Conservation (phyloP, 2,797 vertebrate genomes). For the Etheostoma nigrum region DNA sequence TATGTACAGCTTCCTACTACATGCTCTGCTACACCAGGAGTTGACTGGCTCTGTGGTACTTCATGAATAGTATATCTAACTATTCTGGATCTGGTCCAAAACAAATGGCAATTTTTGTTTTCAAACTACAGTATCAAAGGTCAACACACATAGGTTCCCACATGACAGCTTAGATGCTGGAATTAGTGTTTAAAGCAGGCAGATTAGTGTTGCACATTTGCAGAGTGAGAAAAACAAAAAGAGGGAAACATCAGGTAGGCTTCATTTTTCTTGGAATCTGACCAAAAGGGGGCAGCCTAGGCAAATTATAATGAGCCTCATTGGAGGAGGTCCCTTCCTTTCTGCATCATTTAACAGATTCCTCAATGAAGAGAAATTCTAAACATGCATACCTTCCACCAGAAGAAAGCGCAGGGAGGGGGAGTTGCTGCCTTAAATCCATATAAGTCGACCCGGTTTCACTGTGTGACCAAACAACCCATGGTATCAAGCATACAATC, state of each 20-base stretch:
- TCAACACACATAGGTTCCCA: constrained; percentile 42
- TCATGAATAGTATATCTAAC: constrained; percentile 45
- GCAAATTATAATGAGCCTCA: constrained; percentile 76
- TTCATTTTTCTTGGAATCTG: constrained; percentile 74
- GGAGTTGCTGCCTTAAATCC: constrained; percentile 64
- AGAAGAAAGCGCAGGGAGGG: constrained; percentile 51
- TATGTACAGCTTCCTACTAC: constrained; percentile 58
- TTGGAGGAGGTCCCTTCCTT: constrained; percentile 54
- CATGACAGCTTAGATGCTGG: constrained; percentile 59
- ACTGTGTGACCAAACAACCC: constrained; percentile 78
- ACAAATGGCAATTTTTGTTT: constrained; percentile 58
- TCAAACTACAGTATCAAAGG: constrained; percentile 45
- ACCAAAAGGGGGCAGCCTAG: constrained; percentile 88
- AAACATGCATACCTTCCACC: constrained; percentile 78
- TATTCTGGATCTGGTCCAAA: constrained; percentile 51
- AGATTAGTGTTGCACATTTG: constrained; percentile 52
- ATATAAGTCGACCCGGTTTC: constrained; percentile 80
- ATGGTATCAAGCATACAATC: constrained; percentile 77
- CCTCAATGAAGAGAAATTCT: constrained; percentile 81
- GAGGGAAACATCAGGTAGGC: constrained; percentile 48
- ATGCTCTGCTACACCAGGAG: constrained; percentile 37
- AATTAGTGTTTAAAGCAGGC: constrained; percentile 40
- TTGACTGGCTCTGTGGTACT: constrained; percentile 27
- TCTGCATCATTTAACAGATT: constrained; percentile 76
- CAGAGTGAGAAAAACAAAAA: constrained; percentile 13